Base-by-base conservation (phyloP, 2,113 vertebrate species). In the Aegithalos caudatus region DNA sequence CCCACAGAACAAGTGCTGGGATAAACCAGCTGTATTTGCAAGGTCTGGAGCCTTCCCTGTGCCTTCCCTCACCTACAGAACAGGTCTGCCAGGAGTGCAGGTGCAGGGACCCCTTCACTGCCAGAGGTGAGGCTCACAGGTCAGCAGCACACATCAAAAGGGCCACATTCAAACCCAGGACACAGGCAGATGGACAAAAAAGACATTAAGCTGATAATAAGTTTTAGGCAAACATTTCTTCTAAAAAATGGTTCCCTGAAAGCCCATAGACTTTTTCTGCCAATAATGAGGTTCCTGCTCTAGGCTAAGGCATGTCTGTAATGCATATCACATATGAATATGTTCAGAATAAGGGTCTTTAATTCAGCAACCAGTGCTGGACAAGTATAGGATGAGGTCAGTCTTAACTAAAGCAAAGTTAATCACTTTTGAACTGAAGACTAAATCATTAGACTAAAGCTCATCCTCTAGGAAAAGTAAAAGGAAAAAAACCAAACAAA, bases 41-140 rank as follows among this genome's bases (percentile, higher is more conserved):
- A 50, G 70, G 45, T 67, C 60, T 81, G 56, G 57, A 70, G 77
- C 74, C 53, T 54, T 94, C 45, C 17, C 28, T 85, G 80, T 87
- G 86, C 58, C 83, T 73, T 80, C 61, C 58, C 62, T 87, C 51
- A 88, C 82, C 70, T 37, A 38, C 1, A 1, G 85, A 82, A 38
- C 83, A 51, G 72, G 12, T 71, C 60, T 92, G 67, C 74, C 67
- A 67, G 35, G 62, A 8, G 2, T 16, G 64, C 95, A 97, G 95
- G 94, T 94, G 94, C 88, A 77, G 90, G 88, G 31, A 88, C 7
- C 50, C 76, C 76, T 74, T 94, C 88, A 81, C 56, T 79, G 60
- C 86, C 87, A 91, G 89, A 96, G 94, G 91, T 91, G 90, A 97
- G 88, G 86, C 91, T 95, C 94, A 86, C 67, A 94, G 87, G 90